Base-by-base conservation (phyloP, 2,888 invertebrate genomes). In the Ophioninae sp. region DNA sequence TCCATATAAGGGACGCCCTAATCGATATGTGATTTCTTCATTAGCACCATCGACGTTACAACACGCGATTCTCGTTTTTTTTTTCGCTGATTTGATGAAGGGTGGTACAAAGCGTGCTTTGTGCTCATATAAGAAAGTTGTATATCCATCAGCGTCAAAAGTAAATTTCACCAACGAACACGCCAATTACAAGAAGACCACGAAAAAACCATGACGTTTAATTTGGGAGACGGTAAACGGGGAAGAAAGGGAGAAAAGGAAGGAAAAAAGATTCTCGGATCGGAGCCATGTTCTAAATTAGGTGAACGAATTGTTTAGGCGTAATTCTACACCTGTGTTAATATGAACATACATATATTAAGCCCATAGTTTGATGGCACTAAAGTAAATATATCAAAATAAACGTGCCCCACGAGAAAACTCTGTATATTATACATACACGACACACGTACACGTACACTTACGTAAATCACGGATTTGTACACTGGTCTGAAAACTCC, bases 281-380 rank as follows among this genome's bases (percentile, higher is more conserved):
- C 70, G 65, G 79, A 83, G 81, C 85, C 81, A 79, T 82, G 77
- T 90, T 91, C 89, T 91, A 91, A 87, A 87, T 89, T 91, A 92
- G 89, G 87, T 91, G 91, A 90, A 88, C 87, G 88, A 90, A 85
- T 90, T 74, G 87, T 89, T 89, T 90, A 91, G 88, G 82, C 88
- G 88, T 89, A 57, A 88, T 86, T 88, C 89, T 89, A 89, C 88
- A 90, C 89, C 89, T 90, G 90, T 92, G 50, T 50, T 50, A 50
- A 50, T 91, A 91, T 92, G 91, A 91, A 92, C 92, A 92, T 89
- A 88, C 90, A 89, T 86, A 89, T 92, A 91, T 92, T 90, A 90
- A 89, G 88, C 89, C 91, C 89, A 90, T 86, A 89, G 86, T 87
- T 86, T 59, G 76, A 88, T 87, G 89, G 88, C 87, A 88, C 89